Conservation (phyloP, 2,113 vertebrate genomes). For the Nycticebus coucang region DNA sequence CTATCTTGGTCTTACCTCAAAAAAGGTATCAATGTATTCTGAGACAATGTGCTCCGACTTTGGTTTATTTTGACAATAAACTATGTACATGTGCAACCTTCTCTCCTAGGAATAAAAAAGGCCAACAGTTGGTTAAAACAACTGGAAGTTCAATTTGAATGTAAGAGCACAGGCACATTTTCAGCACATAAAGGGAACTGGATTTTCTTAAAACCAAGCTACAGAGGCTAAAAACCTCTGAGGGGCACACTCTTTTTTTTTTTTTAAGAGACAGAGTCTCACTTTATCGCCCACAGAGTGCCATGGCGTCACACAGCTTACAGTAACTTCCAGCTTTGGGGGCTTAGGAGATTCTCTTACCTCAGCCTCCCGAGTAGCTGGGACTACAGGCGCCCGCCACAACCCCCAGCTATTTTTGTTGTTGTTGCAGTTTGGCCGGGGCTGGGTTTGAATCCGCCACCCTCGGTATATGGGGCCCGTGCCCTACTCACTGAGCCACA, state of each 20-base stretch:
- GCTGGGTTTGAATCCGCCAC: too few species aligned
- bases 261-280: too few species aligned
- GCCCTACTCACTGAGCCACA: too few species aligned
- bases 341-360: too few species aligned
- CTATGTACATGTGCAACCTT: constrained; percentile 98
- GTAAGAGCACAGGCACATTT: not conserved
- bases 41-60: constrained; percentile 99
- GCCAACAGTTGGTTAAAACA: constrained; percentile 28
- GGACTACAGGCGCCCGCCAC: too few species aligned
- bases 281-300: too few species aligned
- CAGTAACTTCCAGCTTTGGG: too few species aligned
- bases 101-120: constrained; percentile 89
- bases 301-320: too few species aligned
- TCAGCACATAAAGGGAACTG: not conserved
- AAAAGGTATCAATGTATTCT: constrained; percentile 98
- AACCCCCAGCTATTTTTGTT: too few species aligned
- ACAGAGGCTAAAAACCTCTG: not conserved
- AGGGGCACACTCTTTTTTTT: not conserved
- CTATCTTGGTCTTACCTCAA: constrained; percentile 90
- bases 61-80: constrained; percentile 99
- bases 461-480: too few species aligned
- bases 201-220: not conserved
- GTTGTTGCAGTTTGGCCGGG: too few species aligned
- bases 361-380: too few species aligned
- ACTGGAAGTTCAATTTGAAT: not conserved